Percentiles rank a stretch among this genome's conserved stretches.
Conservation (phyloP, 1,140 invertebrate genomes). For the Drosophila micromelanica region DNA sequence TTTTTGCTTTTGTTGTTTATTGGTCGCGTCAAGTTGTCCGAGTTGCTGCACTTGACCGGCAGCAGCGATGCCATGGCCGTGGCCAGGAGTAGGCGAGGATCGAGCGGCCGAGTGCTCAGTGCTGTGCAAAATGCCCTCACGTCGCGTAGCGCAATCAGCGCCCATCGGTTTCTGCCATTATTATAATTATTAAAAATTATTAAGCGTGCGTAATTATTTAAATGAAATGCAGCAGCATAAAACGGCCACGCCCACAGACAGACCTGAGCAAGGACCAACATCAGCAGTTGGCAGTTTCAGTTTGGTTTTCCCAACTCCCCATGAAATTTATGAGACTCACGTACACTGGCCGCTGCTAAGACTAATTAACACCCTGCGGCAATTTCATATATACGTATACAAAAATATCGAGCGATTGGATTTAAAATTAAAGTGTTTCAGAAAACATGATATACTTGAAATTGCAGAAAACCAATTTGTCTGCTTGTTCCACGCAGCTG, state of each 20-base stretch:
- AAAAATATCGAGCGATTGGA: conserved; percentile 10
- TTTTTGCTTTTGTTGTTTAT: conserved; percentile 3
- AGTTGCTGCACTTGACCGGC: conserved; percentile 65
- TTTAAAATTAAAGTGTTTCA: conserved; percentile 24
- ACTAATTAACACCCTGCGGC: conserved; percentile 74
- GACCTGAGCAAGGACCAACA: conserved; percentile 42
- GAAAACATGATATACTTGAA: conserved; percentile 14
- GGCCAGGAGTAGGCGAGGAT: conserved; percentile 19
- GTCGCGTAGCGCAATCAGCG: conserved; percentile 67
- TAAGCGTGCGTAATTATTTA: conserved; percentile 81
- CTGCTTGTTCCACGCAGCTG: conserved; percentile 30
- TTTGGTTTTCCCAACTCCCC: conserved; percentile 18
- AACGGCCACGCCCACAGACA: conserved; percentile 23
- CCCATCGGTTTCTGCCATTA: conserved; percentile 65
- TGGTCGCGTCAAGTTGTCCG: conserved; percentile 66
- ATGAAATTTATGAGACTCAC: conserved; percentile 40
- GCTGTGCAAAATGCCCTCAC: conserved; percentile 68
- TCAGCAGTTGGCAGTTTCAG: conserved; percentile 14
- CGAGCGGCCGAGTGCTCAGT: conserved; percentile 22
- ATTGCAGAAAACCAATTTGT: conserved; percentile 22
- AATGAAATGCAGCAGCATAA: conserved; percentile 68
- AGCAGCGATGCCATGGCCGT: conserved; percentile 61
- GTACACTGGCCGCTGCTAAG: conserved; percentile 27
- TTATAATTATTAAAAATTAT: conserved; percentile 84
- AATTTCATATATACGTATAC: conserved; percentile 15